Evolutionary conservation across 2,888 invertebrate genomes (phyloP).

Genomic region (Geophilus truncorum): DNA sequence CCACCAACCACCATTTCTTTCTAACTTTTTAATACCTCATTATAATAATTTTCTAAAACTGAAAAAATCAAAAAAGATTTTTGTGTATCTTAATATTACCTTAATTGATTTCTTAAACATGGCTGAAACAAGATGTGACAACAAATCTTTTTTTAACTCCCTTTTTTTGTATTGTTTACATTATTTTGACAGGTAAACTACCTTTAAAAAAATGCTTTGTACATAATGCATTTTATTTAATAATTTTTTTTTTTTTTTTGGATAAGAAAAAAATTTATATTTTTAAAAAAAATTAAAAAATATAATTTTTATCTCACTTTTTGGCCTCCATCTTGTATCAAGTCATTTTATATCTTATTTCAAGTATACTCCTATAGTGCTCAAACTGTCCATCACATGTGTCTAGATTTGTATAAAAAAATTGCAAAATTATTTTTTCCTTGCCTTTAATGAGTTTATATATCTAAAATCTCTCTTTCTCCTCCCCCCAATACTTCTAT

Average conservation of each 20-base stretch:
- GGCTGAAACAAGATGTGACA: not conserved
- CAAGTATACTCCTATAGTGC: constrained; percentile 7
- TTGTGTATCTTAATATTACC: not conserved
- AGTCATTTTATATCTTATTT: not conserved
- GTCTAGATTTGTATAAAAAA: not conserved
- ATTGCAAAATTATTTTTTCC: not conserved
- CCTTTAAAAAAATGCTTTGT: not conserved
- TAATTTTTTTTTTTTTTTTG: not conserved
- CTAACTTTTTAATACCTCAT: not conserved
- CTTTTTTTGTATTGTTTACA: not conserved
- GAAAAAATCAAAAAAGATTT: not conserved
- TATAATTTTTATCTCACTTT: not conserved
- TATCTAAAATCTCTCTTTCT: not conserved
- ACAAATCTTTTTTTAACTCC: not conserved
- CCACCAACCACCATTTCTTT: not conserved
- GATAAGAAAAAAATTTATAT: not conserved
- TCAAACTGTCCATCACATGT: constrained; percentile 8
- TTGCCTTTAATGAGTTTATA: not conserved
- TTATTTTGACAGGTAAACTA: not conserved
- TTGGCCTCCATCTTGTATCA: not conserved
- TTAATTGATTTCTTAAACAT: not conserved
- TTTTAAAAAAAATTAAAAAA: not conserved
- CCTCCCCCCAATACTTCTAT: not conserved
- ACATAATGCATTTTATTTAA: not conserved
- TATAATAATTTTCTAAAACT: not conserved